A percentile compares a stretch with the other conserved stretches of the same genome.
phyloP scores from a whole-genome alignment of 2,113 vertebrate species.

The Colistium nudipinnis region DNA sequence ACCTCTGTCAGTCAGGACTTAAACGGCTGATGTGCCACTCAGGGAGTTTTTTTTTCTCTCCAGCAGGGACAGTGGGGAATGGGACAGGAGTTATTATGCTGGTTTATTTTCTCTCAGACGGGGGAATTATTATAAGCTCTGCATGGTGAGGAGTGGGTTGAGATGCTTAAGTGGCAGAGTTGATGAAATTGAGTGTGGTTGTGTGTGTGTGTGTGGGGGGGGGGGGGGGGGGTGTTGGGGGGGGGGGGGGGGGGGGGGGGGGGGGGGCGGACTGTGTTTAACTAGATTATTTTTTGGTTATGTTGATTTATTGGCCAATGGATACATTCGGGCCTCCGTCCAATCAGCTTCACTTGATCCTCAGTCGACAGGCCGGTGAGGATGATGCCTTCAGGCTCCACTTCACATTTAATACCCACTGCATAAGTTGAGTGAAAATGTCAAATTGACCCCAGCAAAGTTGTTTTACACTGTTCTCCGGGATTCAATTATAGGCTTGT shows the following conservation, averaged over 20 bases:
- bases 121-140: constrained; percentile 67
- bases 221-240: too few species aligned
- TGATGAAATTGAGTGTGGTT: constrained; percentile 57
- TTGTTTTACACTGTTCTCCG: background rate
- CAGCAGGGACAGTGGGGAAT: constrained; percentile 43
- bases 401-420: constrained; percentile 22
- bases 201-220: too few species aligned
- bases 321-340: constrained; percentile 15
- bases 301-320: constrained; percentile 8
- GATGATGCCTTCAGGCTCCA: constrained; percentile 31
- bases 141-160: constrained; percentile 20
- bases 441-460: constrained; percentile 8
- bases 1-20: constrained; percentile 65
- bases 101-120: constrained; percentile 59
- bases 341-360: background rate
- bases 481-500: background rate
- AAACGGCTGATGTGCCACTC: constrained; percentile 66
- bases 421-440: constrained; percentile 31
- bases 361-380: constrained; percentile 18
- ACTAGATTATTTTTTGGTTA: constrained; percentile 61
- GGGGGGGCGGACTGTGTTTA: constrained; percentile 46
- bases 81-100: constrained; percentile 48
- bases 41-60: constrained; percentile 19
- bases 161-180: constrained; percentile 58
- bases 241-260: constrained; percentile 49